These are phyloP conservation scores for Mesodorylaimus sp. DNA, from an alignment of 2,888 invertebrate genomes.

Conservation along the genomic window DNA sequence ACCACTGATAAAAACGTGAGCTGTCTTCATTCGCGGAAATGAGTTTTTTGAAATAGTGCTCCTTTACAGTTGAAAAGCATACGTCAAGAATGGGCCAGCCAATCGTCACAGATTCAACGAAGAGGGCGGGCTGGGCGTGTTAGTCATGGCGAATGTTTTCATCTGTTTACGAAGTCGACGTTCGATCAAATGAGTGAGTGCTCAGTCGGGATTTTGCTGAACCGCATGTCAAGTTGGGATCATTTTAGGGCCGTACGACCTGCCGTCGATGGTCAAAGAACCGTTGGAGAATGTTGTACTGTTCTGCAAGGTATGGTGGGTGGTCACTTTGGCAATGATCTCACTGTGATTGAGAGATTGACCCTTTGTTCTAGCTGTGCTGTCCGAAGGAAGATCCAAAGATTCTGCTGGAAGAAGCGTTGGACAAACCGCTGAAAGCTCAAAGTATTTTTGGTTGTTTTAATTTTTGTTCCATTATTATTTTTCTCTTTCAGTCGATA, in stretches of 20 bases:
- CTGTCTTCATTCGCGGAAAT: not conserved
- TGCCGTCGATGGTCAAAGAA: not conserved
- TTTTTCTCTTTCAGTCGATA: not conserved
- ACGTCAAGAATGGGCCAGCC: constrained; percentile 2
- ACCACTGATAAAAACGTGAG: constrained; percentile 6
- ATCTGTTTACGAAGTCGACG: constrained; percentile 3
- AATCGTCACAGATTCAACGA: constrained; percentile 2
- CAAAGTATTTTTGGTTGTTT: not conserved
- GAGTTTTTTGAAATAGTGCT: not conserved
- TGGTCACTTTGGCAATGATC: not conserved
- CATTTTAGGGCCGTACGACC: not conserved
- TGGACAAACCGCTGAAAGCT: not conserved
- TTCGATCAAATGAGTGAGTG: not conserved
- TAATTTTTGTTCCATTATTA: not conserved
- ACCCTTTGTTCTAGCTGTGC: not conserved
- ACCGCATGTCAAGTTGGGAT: too few species aligned
- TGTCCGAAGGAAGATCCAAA: constrained; percentile 1
- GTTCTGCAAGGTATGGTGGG: not conserved
- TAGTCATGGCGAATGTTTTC: not conserved
- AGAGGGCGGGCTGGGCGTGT: constrained; percentile 5
- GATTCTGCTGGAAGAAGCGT: not conserved
- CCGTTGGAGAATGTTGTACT: not conserved
- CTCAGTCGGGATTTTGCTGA: not conserved
- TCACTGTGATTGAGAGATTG: not conserved
- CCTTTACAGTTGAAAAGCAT: too few species aligned